phyloP scores from a whole-genome alignment of 2,888 invertebrate genomes.

The Amiota minor region DNA sequence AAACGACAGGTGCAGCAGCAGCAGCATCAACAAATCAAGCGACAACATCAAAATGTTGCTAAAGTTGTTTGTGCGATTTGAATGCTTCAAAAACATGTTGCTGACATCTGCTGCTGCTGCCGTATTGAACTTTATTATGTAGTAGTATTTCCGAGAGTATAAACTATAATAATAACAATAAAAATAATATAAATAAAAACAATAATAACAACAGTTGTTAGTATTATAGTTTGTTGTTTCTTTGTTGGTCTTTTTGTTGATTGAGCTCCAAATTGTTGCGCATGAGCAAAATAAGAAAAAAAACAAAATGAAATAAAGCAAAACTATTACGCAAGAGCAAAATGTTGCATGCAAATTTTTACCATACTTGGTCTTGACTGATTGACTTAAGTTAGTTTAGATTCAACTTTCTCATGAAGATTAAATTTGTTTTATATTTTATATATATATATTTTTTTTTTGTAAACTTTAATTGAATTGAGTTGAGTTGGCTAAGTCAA shows the following conservation, averaged over 20 bases:
- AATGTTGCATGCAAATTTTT: background rate
- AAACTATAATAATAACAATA: no score
- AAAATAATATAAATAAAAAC: no score
- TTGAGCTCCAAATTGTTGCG: background rate
- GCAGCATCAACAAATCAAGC: slow-evolving; percentile 1
- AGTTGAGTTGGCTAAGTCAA: no score
- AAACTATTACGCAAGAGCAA: slow-evolving; percentile 1
- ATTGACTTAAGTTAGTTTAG: no score
- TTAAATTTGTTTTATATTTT: no score
- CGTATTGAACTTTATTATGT: slow-evolving; percentile 13
- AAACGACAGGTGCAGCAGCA: background rate
- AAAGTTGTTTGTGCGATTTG: background rate
- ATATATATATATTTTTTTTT: no score
- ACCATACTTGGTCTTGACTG: no score
- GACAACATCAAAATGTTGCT: background rate
- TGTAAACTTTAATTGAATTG: no score
- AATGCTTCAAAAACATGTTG: background rate
- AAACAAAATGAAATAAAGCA: background rate
- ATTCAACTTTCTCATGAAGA: no score
- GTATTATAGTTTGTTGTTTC: background rate
- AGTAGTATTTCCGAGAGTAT: background rate
- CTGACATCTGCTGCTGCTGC: background rate
- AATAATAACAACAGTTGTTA: background rate
- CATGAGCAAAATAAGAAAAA: background rate
- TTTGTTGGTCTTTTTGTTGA: no score